phyloP scores from a whole-genome alignment of 2,888 invertebrate species.

The Schizaphis graminum region DNA sequence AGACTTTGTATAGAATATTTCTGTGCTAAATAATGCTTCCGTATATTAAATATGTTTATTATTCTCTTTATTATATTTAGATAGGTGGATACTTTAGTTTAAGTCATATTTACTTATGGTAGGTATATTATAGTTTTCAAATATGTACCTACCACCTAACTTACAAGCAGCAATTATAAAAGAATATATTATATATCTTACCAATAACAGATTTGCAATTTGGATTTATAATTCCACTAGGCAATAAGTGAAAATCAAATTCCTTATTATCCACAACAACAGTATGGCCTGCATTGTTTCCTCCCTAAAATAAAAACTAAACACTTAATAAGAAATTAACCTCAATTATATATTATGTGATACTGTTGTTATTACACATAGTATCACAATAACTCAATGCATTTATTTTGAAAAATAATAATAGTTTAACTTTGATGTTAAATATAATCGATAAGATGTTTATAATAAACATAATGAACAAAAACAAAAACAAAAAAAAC shows the following conservation, averaged over 20 bases:
- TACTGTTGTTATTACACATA: neutral
- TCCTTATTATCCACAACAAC: constrained; percentile 94
- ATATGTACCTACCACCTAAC: neutral
- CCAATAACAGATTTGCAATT: constrained; percentile 94
- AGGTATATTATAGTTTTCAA: neutral
- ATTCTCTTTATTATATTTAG: neutral
- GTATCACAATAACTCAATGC: neutral
- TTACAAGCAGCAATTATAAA: neutral
- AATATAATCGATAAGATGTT: neutral
- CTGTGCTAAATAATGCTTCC: neutral
- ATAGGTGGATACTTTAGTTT: neutral
- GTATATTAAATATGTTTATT: neutral
- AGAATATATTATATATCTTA: constrained; percentile 74
- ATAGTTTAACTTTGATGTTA: neutral
- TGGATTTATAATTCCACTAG: constrained; percentile 95
- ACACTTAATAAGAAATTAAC: neutral
- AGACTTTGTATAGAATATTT: neutral
- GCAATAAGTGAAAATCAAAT: constrained; percentile 98
- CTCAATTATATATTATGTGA: neutral
- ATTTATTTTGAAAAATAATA: neutral
- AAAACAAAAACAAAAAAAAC: too few species aligned
- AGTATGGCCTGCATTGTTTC: constrained; percentile 99
- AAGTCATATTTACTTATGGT: neutral
- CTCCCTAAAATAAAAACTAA: constrained; percentile 81
- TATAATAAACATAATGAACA: neutral